Conservation (phyloP, 2,888 invertebrate species). For the Melanargia galathea region DNA sequence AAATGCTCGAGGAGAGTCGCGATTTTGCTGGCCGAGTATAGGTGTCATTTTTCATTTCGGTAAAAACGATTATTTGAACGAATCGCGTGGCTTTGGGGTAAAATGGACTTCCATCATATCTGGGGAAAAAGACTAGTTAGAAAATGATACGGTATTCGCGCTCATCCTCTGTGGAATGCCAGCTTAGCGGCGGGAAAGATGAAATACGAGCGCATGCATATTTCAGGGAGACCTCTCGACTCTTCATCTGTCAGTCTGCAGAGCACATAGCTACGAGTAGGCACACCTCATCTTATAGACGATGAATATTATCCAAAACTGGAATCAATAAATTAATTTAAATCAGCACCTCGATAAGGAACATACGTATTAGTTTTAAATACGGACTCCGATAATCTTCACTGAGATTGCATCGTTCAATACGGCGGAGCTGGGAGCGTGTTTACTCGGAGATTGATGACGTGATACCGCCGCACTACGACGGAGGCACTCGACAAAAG, state of each 20-base stretch:
- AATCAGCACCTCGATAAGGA: not conserved
- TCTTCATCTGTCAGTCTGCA: not conserved
- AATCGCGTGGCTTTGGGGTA: conserved; percentile 28
- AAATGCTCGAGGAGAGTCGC: conserved; percentile 15
- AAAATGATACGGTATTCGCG: not conserved
- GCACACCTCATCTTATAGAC: not conserved
- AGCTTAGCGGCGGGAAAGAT: not conserved
- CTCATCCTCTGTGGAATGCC: not conserved
- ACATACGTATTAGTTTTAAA: conserved; percentile 12
- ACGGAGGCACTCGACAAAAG: conserved; percentile 69
- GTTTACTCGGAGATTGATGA: conserved; percentile 77
- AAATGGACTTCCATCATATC: conserved; percentile 22
- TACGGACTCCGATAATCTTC: conserved; percentile 40
- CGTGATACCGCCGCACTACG: conserved; percentile 64
- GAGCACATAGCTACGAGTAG: too few species aligned
- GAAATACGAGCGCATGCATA: not conserved
- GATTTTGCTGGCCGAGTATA: conserved; percentile 18
- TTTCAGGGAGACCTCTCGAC: not conserved
- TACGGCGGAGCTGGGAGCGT: conserved; percentile 48
- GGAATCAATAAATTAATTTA: not conserved
- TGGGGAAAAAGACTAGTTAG: conserved; percentile 13
- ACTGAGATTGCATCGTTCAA: conserved; percentile 44
- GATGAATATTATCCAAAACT: not conserved
- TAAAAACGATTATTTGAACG: conserved; percentile 31
- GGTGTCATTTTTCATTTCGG: conserved; percentile 32